phyloP scores from a whole-genome alignment of 2,888 invertebrate species.

The Acleris emargana region DNA sequence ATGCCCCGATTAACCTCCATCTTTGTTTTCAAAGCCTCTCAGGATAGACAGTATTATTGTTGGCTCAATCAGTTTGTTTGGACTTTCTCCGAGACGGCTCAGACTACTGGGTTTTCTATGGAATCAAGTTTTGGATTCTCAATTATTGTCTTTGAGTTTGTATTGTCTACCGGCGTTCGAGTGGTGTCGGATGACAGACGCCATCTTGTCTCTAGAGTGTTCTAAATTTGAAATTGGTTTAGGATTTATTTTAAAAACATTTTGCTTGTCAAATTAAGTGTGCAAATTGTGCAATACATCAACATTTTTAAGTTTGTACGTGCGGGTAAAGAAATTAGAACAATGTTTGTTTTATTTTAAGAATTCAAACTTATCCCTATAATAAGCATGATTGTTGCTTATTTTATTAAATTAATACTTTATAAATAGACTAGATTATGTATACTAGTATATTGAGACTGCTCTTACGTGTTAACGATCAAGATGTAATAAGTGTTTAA shows the following conservation, averaged over 20 bases:
- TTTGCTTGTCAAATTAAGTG: background rate
- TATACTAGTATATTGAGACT: too few relatives aligned
- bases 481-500: too few relatives aligned
- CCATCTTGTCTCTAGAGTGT: constrained; percentile 52
- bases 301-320: too few relatives aligned
- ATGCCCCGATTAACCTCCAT: constrained; percentile 46
- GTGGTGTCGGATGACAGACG: constrained; percentile 52
- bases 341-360: too few relatives aligned
- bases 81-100: constrained; percentile 56
- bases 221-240: constrained; percentile 56
- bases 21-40: constrained; percentile 46
- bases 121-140: constrained; percentile 57
- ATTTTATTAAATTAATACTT: too few relatives aligned
- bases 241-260: constrained; percentile 34
- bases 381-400: too few relatives aligned
- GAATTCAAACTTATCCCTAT: too few relatives aligned
- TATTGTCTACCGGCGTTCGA: constrained; percentile 54
- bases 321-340: too few relatives aligned
- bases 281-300: constrained; percentile 1
- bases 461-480: too few relatives aligned
- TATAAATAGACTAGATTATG: too few relatives aligned
- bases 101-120: constrained; percentile 58
- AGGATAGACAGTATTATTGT: constrained; percentile 45
- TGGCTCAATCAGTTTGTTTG: constrained; percentile 54
- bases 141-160: constrained; percentile 49